Percentiles rank a stretch among this genome's conserved stretches.
Conservation (phyloP, 2,113 vertebrate genomes). For the Isichthys henryi region DNA sequence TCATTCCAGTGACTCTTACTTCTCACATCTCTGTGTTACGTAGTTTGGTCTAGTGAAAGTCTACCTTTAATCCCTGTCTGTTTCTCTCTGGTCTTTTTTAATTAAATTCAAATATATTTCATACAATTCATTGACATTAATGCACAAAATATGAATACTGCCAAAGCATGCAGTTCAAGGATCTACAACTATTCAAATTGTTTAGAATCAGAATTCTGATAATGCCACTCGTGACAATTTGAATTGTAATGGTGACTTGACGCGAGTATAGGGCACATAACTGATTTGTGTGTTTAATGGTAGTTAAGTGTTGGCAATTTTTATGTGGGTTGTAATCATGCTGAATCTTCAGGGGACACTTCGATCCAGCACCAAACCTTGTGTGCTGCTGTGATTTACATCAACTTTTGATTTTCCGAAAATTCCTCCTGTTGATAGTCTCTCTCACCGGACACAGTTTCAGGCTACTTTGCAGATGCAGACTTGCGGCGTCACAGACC, state of each 20-base stretch:
- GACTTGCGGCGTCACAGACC: background rate
- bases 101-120: background rate
- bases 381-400: background rate
- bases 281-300: background rate
- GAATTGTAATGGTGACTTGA: background rate
- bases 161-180: background rate
- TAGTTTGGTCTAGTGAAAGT: background rate
- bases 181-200: background rate
- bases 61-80: background rate
- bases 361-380: background rate
- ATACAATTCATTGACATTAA: background rate
- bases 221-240: background rate
- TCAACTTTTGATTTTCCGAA: background rate
- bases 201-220: background rate
- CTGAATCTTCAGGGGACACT: background rate
- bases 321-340: background rate
- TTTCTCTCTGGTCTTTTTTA: background rate
- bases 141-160: background rate
- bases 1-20: background rate
- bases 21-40: background rate
- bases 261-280: background rate
- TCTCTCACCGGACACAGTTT: constrained; percentile 2
- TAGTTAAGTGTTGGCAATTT: background rate
- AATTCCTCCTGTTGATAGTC: background rate
- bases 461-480: background rate